phyloP scores from a whole-genome alignment of 2,888 invertebrate genomes.

The Calliphora vomitoria region DNA sequence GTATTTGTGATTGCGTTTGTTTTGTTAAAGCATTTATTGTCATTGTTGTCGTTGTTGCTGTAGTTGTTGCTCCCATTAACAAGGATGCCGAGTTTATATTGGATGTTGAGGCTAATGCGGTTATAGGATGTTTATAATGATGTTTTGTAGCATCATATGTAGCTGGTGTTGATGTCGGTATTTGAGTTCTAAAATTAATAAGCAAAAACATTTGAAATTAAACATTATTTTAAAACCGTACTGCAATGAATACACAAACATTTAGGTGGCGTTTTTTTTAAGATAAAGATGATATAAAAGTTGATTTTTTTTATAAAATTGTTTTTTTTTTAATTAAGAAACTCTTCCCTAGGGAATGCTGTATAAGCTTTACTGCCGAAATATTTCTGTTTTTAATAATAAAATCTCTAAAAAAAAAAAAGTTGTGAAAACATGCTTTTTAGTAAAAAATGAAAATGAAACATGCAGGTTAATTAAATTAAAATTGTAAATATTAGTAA shows the following conservation, averaged over 20 bases:
- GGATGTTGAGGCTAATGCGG: conserved; percentile 67
- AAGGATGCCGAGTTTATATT: conserved; percentile 50
- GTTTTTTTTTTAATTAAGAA: no score
- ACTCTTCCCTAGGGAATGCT: no score
- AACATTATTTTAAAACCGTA: not conserved
- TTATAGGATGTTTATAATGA: conserved; percentile 68
- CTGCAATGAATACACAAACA: conserved; percentile 30
- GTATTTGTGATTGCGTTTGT: conserved; percentile 82
- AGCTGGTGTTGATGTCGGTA: conserved; percentile 74
- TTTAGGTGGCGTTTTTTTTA: conserved; percentile 31
- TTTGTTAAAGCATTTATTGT: conserved; percentile 75
- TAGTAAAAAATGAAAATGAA: conserved; percentile 46
- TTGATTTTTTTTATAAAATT: no score
- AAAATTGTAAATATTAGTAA: conserved; percentile 8
- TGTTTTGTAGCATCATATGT: conserved; percentile 72
- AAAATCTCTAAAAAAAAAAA: not conserved
- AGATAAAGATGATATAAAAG: conserved; percentile 28
- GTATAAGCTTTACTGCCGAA: not conserved
- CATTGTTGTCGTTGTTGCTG: conserved; percentile 77
- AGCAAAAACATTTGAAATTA: conserved; percentile 18
- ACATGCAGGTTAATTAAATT: conserved; percentile 38
- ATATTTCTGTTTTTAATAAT: not conserved
- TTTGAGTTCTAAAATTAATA: conserved; percentile 76
- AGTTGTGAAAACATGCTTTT: not conserved
- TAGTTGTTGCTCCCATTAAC: conserved; percentile 70